A percentile compares a stretch with the other conserved stretches of the same genome.
Evolutionary conservation across 2,888 invertebrate species (phyloP).

Genomic region (Acanthosepion pharaonis): DNA sequence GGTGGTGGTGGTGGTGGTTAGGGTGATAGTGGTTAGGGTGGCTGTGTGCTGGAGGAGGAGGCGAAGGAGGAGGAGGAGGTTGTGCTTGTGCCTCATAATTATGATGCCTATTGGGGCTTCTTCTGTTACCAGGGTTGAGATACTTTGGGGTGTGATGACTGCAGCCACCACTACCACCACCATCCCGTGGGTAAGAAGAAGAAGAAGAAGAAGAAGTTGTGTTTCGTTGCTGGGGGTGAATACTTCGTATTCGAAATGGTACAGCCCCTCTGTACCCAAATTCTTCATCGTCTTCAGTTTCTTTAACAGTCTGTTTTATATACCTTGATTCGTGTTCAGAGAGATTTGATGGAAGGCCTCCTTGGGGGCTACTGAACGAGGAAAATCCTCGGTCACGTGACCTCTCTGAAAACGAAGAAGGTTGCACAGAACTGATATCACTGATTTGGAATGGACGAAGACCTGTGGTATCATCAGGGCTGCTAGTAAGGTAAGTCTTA

Average conservation of each 20-base stretch:
- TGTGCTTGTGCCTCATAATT: neutral
- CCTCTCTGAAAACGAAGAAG: constrained; percentile 50
- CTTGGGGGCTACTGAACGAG: constrained; percentile 38
- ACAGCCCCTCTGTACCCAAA: constrained; percentile 13
- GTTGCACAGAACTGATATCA: constrained; percentile 69
- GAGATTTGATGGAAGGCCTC: constrained; percentile 4
- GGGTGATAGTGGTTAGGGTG: constrained; percentile 52
- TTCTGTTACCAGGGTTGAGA: neutral
- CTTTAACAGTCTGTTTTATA: neutral
- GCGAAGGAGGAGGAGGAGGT: neutral
- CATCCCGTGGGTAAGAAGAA: neutral
- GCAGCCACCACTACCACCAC: neutral
- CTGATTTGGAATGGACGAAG: constrained; percentile 57
- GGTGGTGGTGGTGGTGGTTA: constrained; percentile 53
- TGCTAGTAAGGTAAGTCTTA: constrained; percentile 48
- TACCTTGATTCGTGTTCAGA: constrained; percentile 37
- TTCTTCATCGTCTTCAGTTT: neutral
- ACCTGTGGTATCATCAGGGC: constrained; percentile 51
- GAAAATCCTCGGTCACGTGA: constrained; percentile 48
- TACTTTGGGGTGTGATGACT: constrained; percentile 23
- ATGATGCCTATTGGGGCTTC: constrained; percentile 41
- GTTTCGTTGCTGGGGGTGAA: constrained; percentile 46
- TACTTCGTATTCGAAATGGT: constrained; percentile 43
- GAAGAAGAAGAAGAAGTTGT: neutral
- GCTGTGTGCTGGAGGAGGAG: constrained; percentile 41